Conservation (phyloP, 2,888 invertebrate species). For the Bellardia bayeri region DNA sequence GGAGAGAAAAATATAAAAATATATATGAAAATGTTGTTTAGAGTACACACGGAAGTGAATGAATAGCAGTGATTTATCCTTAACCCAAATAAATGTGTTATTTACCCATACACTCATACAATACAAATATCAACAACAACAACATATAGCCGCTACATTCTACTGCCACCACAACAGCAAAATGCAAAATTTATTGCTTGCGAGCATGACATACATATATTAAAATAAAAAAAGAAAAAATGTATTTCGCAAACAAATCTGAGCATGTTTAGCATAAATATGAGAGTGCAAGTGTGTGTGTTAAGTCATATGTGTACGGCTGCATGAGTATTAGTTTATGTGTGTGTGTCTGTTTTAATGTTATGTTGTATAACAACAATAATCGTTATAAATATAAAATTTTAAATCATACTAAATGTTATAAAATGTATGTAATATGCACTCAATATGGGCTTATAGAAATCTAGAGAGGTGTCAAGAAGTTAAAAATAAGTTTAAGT, state of each 20-base stretch:
- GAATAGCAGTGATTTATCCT: conserved; percentile 69
- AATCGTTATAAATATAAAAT: conserved; percentile 7
- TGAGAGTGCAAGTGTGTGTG: not conserved
- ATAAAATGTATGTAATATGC: conserved; percentile 4
- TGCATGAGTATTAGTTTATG: not conserved
- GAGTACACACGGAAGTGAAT: conserved; percentile 63
- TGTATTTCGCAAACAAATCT: conserved; percentile 1
- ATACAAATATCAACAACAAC: conserved; percentile 16
- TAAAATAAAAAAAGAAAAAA: conserved; percentile 12
- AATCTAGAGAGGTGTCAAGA: not conserved
- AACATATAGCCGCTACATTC: not conserved
- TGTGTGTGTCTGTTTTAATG: not conserved
- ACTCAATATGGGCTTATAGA: not conserved
- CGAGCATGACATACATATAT: conserved; percentile 56
- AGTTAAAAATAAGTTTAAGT: not conserved
- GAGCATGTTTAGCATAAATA: not conserved
- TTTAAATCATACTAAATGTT: conserved; percentile 5
- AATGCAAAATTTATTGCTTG: conserved; percentile 67
- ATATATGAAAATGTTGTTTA: conserved; percentile 47
- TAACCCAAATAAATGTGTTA: conserved; percentile 65
- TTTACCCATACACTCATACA: conserved; percentile 28
- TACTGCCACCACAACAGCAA: conserved; percentile 34
- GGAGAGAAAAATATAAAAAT: not conserved
- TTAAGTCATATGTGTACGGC: not conserved
- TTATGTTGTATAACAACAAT: conserved; percentile 27